Percentiles rank a stretch among this genome's conserved stretches.
These are phyloP conservation scores for Myotis davidii DNA, from an alignment of 2,113 vertebrate genomes.

Conservation along the genomic window DNA sequence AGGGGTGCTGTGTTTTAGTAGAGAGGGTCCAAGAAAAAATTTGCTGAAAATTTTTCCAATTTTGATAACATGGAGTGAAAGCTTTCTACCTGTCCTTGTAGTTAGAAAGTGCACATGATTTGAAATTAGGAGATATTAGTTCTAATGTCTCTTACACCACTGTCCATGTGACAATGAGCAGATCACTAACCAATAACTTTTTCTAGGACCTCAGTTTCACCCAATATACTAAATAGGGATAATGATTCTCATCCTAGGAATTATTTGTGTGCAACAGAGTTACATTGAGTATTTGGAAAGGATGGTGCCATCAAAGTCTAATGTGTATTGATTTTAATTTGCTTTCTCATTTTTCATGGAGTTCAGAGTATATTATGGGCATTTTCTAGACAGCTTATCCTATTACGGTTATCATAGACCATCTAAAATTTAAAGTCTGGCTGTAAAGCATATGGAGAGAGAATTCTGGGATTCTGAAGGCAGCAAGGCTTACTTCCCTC, in stretches of 20 bases:
- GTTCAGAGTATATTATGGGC: neutral
- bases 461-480: neutral
- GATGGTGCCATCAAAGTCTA: conserved; percentile 16
- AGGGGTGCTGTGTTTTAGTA: conserved; percentile 12
- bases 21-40: conserved; percentile 1
- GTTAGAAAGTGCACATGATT: neutral
- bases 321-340: conserved; percentile 35
- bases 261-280: neutral
- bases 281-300: conserved; percentile 2
- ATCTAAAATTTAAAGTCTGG: neutral
- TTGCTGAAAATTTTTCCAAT: conserved; percentile 43
- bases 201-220: conserved; percentile 33
- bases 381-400: conserved; percentile 41
- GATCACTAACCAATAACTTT: conserved; percentile 49
- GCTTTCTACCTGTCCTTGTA: conserved; percentile 35
- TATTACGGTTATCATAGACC: neutral
- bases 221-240: neutral
- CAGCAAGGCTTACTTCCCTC: neutral
- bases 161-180: neutral
- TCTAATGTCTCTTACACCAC: neutral
- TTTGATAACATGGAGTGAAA: neutral
- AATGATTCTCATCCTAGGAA: neutral
- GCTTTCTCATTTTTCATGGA: conserved; percentile 47
- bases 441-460: neutral
- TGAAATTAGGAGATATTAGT: conserved; percentile 5